phyloP scores from a whole-genome alignment of 1,140 invertebrate genomes.

The Drosophila arawakana region DNA sequence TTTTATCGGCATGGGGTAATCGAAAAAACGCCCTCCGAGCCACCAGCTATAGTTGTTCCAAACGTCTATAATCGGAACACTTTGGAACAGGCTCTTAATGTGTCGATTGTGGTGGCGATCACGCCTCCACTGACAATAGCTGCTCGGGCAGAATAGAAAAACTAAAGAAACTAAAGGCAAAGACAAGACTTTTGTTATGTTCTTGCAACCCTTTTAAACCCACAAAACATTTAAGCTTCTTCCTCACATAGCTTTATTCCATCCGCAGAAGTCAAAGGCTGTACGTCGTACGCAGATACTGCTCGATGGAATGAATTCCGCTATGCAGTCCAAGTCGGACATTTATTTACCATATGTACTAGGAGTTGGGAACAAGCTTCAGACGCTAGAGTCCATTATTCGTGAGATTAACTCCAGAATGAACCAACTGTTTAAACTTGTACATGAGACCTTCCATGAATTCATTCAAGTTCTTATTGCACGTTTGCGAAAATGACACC shows the following conservation, averaged over 20 bases:
- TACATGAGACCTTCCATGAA: slow-evolving; percentile 32
- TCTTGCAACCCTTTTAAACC: neutral
- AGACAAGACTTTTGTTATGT: neutral
- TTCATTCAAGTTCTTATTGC: slow-evolving; percentile 17
- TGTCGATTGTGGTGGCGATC: neutral
- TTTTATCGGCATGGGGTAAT: no score
- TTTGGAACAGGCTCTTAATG: no score
- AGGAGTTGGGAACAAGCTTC: no score
- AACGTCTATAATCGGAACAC: no score
- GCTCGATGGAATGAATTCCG: no score
- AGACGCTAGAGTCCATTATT: no score
- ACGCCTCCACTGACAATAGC: neutral
- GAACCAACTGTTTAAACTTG: slow-evolving; percentile 28
- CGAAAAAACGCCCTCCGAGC: no score
- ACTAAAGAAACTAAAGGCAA: neutral
- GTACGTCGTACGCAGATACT: neutral
- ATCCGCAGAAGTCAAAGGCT: neutral
- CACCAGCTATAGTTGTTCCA: no score
- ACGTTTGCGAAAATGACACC: no score
- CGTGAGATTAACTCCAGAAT: slow-evolving; percentile 3
- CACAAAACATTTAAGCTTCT: neutral
- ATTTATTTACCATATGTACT: no score
- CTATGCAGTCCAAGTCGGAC: no score
- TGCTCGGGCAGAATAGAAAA: neutral
- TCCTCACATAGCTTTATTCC: neutral